phyloP scores from a whole-genome alignment of 1,140 invertebrate species.

The Ladona fulva region DNA sequence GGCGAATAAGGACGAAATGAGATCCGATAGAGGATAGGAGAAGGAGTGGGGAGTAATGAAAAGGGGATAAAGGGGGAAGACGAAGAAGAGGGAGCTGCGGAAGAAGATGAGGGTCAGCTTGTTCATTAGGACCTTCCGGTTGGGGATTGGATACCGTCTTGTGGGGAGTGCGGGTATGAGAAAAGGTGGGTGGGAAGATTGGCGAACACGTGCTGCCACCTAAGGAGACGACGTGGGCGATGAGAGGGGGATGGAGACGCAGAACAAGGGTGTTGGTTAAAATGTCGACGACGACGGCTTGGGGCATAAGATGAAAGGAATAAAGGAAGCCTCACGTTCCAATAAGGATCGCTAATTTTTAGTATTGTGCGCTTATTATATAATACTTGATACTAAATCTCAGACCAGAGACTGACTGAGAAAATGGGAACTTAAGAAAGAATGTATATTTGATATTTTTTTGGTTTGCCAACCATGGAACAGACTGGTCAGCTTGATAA shows the following conservation, averaged over 20 bases:
- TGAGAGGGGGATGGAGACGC: not conserved
- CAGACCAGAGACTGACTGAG: too few relatives aligned
- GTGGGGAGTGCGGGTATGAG: not conserved
- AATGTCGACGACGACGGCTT: too few relatives aligned
- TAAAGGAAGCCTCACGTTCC: too few relatives aligned
- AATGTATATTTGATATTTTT: too few relatives aligned
- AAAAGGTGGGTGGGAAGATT: not conserved
- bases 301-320: too few relatives aligned
- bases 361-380: too few relatives aligned
- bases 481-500: too few relatives aligned
- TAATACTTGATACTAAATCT: too few relatives aligned
- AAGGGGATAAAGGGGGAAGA: not conserved
- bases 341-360: too few relatives aligned
- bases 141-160: not conserved
- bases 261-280: not conserved
- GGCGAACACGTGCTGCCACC: not conserved
- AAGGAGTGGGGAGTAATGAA: not conserved
- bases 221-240: not conserved
- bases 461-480: too few relatives aligned
- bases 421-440: too few relatives aligned
- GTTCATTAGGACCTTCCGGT: constrained; percentile 7
- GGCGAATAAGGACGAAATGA: not conserved
- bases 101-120: not conserved
- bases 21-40: not conserved
- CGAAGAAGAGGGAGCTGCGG: not conserved